Percentiles rank a stretch among this genome's conserved stretches.
Conservation (phyloP, 2,888 invertebrate genomes). For the Linnaemya vulpina region DNA sequence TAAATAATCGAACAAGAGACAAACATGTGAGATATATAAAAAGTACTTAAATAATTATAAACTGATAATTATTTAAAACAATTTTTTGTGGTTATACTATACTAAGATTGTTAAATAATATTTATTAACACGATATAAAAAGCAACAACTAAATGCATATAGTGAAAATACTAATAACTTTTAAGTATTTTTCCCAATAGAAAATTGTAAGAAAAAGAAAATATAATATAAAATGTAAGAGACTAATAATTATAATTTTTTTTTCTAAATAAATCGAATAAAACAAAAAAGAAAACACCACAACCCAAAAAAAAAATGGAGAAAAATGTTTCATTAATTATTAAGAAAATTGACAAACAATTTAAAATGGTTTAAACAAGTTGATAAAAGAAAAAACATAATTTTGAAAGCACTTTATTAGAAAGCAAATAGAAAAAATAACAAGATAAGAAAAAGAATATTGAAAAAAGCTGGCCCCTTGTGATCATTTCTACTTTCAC, state of each 20-base stretch:
- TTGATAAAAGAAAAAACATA: conserved; percentile 24
- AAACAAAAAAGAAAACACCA: conserved; percentile 40
- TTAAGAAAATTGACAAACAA: conserved; percentile 50
- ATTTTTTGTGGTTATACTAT: conserved; percentile 53
- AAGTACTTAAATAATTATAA: conserved; percentile 64
- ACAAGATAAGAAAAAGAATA: conserved; percentile 24
- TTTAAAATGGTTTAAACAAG: conserved; percentile 26
- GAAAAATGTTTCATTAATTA: conserved; percentile 63
- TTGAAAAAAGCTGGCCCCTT: neutral
- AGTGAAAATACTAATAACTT: conserved; percentile 59
- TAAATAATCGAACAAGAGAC: conserved; percentile 37
- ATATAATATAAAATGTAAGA: conserved; percentile 41
- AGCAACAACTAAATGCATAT: neutral
- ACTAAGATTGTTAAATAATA: conserved; percentile 70
- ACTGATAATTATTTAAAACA: conserved; percentile 41
- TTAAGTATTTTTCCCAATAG: conserved; percentile 70
- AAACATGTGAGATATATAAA: conserved; percentile 70
- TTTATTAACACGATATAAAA: conserved; percentile 55
- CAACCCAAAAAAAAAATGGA: conserved; percentile 44
- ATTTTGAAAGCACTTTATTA: conserved; percentile 43
- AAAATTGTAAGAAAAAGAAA: conserved; percentile 26
- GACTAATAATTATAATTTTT: conserved; percentile 52
- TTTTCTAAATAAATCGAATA: conserved; percentile 19
- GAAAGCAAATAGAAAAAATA: conserved; percentile 29
- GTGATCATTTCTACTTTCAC: neutral